Conservation (phyloP, 2,797 vertebrate genomes). For the Mallotus villosus region DNA sequence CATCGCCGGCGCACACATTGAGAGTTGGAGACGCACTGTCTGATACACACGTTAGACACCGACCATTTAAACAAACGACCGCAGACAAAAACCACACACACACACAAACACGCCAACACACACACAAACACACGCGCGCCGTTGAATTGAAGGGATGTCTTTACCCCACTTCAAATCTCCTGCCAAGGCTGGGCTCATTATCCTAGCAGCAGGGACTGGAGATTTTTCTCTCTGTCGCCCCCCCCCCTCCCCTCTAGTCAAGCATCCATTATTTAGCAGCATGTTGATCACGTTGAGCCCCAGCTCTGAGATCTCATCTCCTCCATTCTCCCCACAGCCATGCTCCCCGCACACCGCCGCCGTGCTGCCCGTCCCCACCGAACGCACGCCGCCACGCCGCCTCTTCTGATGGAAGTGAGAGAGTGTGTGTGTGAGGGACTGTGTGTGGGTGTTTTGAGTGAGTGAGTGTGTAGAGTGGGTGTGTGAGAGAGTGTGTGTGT, state of each 20-base stretch:
- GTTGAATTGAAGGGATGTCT: constrained; percentile 49
- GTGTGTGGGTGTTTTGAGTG: too few relatives aligned
- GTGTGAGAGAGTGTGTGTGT: too few relatives aligned
- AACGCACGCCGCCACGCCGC: constrained; percentile 29
- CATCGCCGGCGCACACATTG: too few relatives aligned
- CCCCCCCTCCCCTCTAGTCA: constrained; percentile 49
- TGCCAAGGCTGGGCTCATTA: constrained; percentile 66
- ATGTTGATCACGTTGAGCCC: constrained; percentile 68
- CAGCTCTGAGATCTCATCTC: constrained; percentile 54
- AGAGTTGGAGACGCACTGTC: background rate
- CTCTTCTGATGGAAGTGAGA: constrained; percentile 21
- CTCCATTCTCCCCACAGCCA: constrained; percentile 30
- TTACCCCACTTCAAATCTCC: constrained; percentile 58
- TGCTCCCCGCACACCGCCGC: constrained; percentile 38
- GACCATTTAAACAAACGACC: background rate
- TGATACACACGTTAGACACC: background rate
- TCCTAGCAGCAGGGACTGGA: constrained; percentile 65
- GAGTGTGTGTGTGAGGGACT: background rate
- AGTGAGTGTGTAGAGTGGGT: too few relatives aligned
- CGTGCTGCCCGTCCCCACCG: constrained; percentile 37
- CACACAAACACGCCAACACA: too few relatives aligned
- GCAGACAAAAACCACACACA: background rate
- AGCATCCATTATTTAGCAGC: constrained; percentile 75
- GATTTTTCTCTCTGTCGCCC: constrained; percentile 54
- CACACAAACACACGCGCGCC: constrained; percentile 15